Evolutionary conservation across 1,140 invertebrate species (phyloP).

Genomic region (Aphaenogaster floridana): DNA sequence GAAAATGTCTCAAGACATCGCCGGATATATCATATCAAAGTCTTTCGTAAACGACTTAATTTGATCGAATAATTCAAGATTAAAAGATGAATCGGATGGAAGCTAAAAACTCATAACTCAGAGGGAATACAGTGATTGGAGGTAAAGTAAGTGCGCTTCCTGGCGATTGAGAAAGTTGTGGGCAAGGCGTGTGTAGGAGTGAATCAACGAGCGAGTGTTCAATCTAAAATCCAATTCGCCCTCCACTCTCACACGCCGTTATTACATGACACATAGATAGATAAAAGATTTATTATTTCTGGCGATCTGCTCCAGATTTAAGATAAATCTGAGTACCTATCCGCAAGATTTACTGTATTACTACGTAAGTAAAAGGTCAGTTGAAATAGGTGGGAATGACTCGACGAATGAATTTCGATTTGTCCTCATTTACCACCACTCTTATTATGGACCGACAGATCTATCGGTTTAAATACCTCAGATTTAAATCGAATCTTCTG

Average conservation of each 20-base stretch:
- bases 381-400: neutral
- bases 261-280: constrained; percentile 33
- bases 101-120: constrained; percentile 21
- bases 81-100: neutral
- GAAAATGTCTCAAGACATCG: neutral
- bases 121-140: constrained; percentile 15
- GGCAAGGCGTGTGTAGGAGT: constrained; percentile 6
- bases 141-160: constrained; percentile 22
- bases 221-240: constrained; percentile 59
- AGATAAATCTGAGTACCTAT: constrained; percentile 8
- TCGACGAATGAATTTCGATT: neutral
- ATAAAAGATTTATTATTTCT: constrained; percentile 53
- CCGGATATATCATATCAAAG: neutral
- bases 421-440: neutral
- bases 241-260: constrained; percentile 5
- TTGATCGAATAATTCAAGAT: constrained; percentile 18
- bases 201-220: constrained; percentile 46
- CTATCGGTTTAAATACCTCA: neutral
- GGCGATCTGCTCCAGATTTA: constrained; percentile 20
- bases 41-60: neutral
- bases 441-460: neutral
- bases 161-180: constrained; percentile 24
- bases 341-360: constrained; percentile 1
- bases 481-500: constrained; percentile 5
- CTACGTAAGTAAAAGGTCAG: neutral